These are phyloP conservation scores for Drosophila pruinosa DNA, from an alignment of 1,140 invertebrate species.

Conservation along the genomic window DNA sequence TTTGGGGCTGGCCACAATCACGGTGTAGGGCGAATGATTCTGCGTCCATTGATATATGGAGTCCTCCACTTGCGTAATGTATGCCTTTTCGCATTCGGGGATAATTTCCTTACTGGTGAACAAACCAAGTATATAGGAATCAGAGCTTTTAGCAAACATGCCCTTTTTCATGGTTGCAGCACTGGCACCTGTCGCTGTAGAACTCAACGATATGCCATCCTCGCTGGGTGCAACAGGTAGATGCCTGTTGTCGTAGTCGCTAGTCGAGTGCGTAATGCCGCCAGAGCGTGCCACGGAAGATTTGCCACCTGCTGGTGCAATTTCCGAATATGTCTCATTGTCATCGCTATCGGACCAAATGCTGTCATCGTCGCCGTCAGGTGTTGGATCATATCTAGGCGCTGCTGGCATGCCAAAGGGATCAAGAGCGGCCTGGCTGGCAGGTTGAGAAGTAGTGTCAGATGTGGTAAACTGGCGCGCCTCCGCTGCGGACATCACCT, in stretches of 20 bases:
- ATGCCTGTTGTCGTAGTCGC: conserved; percentile 73
- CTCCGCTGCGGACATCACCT: conserved; percentile 83
- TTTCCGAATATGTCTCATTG: conserved; percentile 87
- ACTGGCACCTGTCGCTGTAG: conserved; percentile 36
- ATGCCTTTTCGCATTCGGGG: conserved; percentile 90
- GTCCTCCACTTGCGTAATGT: conserved; percentile 88
- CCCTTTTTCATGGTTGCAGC: conserved; percentile 88
- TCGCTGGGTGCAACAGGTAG: conserved; percentile 74
- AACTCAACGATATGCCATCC: conserved; percentile 65
- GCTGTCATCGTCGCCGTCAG: conserved; percentile 85
- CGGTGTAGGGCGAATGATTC: conserved; percentile 89
- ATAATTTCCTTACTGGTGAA: conserved; percentile 88
- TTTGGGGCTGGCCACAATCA: conserved; percentile 96
- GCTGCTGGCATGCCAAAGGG: conserved; percentile 46
- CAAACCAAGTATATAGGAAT: conserved; percentile 92
- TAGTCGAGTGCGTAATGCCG: conserved; percentile 57
- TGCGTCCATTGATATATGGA: conserved; percentile 88
- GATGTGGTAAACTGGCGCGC: conserved; percentile 64
- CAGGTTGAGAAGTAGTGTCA: conserved; percentile 13
- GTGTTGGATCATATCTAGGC: conserved; percentile 84
- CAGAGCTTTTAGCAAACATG: conserved; percentile 90
- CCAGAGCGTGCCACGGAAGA: conserved; percentile 55
- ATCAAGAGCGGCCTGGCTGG: conserved; percentile 31
- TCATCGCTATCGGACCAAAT: conserved; percentile 90
- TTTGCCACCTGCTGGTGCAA: conserved; percentile 83